A percentile compares a stretch with the other conserved stretches of the same genome.
Conservation (phyloP, 92 coral and sea anemone genomes). For the Phymanthus crucifer region DNA sequence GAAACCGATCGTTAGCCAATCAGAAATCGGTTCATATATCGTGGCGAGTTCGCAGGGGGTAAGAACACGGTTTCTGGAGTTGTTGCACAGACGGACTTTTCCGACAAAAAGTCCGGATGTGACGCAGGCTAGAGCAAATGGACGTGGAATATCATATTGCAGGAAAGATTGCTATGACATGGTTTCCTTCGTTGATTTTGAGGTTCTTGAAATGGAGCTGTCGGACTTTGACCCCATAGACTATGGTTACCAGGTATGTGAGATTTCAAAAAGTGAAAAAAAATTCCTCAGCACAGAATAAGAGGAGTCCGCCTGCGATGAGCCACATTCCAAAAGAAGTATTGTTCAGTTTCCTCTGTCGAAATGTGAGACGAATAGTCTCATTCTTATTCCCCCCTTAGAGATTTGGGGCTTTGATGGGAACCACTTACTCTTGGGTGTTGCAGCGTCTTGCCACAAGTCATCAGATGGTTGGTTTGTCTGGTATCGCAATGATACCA, state of each 20-base stretch:
- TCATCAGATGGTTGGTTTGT: conserved; percentile 25
- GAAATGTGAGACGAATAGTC: conserved; percentile 17
- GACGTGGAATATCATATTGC: conserved; percentile 30
- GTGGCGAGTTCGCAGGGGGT: too few relatives aligned
- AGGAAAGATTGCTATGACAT: conserved; percentile 46
- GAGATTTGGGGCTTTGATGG: conserved; percentile 70
- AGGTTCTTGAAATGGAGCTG: conserved; percentile 31
- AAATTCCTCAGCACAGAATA: conserved; percentile 5
- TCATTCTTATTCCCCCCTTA: conserved; percentile 49
- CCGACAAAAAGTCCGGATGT: too few relatives aligned
- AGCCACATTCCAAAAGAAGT: conserved; percentile 26
- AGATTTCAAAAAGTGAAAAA: conserved; percentile 37
- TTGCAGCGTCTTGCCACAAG: conserved; percentile 53
- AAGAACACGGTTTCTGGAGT: too few relatives aligned
- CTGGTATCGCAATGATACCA: conserved; percentile 40
- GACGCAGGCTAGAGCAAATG: too few relatives aligned
- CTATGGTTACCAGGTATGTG: conserved; percentile 42
- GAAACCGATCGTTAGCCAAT: too few relatives aligned
- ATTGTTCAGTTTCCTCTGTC: conserved; percentile 17
- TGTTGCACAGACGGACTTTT: too few relatives aligned
- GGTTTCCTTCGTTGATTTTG: conserved; percentile 19
- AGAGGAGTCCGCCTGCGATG: too few relatives aligned
- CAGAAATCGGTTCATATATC: too few relatives aligned
- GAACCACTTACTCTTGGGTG: conserved; percentile 44
- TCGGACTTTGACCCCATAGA: conserved; percentile 44